phyloP scores from a whole-genome alignment of 2,888 invertebrate species.

The Augiades crinisus region DNA sequence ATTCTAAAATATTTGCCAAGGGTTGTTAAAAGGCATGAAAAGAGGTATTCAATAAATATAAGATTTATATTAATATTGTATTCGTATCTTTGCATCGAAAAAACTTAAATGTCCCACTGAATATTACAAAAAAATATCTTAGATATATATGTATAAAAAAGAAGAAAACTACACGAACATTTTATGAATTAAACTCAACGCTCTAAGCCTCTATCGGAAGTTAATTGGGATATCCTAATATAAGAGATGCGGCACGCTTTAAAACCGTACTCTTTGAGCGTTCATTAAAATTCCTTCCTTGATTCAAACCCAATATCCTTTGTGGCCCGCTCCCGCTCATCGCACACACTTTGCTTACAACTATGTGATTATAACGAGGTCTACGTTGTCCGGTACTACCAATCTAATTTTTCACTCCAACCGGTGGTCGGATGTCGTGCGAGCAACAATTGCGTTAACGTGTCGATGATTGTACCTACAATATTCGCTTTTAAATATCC shows the following conservation, averaged over 20 bases:
- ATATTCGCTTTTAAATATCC: too few relatives aligned
- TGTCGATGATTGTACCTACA: too few relatives aligned
- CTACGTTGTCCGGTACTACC: conserved; percentile 19
- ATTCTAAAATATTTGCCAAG: too few relatives aligned
- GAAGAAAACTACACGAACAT: neutral
- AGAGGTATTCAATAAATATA: too few relatives aligned
- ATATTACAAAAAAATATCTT: too few relatives aligned
- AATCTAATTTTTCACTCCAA: conserved; percentile 33
- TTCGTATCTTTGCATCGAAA: too few relatives aligned
- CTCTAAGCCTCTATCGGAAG: neutral
- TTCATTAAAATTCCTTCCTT: conserved; percentile 19
- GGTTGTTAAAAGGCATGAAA: too few relatives aligned
- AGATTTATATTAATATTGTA: too few relatives aligned
- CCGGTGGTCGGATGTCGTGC: neutral
- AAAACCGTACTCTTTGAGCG: conserved; percentile 14
- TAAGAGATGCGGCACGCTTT: conserved; percentile 4
- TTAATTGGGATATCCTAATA: conserved; percentile 1
- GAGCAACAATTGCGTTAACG: conserved; percentile 2
- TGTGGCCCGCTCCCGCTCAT: conserved; percentile 9
- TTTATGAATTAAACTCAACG: conserved; percentile 4
- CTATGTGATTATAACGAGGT: conserved; percentile 32
- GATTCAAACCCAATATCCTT: conserved; percentile 17
- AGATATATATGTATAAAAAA: too few relatives aligned
- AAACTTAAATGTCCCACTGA: too few relatives aligned
- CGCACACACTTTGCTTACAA: conserved; percentile 6